These are phyloP conservation scores for Oceanodroma leucorhoa DNA, from an alignment of 2,797 vertebrate genomes.

Conservation along the genomic window DNA sequence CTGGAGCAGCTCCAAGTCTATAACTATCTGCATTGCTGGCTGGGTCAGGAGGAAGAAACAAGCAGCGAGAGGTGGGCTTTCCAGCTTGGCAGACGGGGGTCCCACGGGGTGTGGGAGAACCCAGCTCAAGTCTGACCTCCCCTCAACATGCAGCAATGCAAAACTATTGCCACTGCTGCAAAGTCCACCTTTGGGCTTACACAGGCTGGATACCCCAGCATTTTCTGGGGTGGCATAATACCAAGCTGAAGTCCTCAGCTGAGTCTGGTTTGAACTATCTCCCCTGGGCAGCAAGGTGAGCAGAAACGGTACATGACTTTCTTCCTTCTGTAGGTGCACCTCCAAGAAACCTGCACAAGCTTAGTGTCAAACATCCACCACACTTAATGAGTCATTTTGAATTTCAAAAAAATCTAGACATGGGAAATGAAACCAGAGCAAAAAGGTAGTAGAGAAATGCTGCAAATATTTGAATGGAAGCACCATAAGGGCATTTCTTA, in stretches of 20 bases:
- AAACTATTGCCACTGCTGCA: background rate
- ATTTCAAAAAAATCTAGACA: background rate
- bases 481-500: background rate
- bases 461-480: background rate
- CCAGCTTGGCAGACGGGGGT: background rate
- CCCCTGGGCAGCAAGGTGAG: background rate
- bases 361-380: background rate
- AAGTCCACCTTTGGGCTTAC: background rate
- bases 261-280: background rate
- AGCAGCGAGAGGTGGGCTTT: background rate
- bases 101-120: background rate
- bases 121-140: background rate
- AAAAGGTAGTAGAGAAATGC: background rate
- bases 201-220: fast-evolving
- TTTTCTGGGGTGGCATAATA: background rate
- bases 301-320: fast-evolving
- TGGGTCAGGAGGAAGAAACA: background rate
- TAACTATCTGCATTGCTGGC: background rate
- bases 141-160: fast-evolving
- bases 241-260: background rate
- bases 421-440: background rate
- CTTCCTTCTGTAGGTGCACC: background rate
- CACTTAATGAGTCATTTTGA: background rate
- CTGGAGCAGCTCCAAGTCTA: background rate
- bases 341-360: background rate